A percentile compares a stretch with the other conserved stretches of the same genome.
Conservation (phyloP, 92 coral and sea anemone genomes). For the Heliopora coerulea region DNA sequence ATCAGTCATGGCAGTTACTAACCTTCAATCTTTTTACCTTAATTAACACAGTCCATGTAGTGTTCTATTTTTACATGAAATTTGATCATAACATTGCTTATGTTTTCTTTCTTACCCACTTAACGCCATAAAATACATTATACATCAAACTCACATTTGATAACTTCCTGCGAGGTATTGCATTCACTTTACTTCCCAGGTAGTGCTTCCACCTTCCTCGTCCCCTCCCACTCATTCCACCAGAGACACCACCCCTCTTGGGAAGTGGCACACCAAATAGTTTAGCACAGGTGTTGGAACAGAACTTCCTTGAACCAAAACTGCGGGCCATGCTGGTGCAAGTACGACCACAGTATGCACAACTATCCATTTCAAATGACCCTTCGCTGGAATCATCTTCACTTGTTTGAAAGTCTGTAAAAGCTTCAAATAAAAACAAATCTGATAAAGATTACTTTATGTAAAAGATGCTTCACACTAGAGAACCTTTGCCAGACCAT, state of each 20-base stretch:
- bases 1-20: too few relatives aligned
- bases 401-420: constrained; percentile 31
- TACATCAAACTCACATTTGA: constrained; percentile 26
- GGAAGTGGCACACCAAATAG: constrained; percentile 90
- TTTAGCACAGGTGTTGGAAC: constrained; percentile 95
- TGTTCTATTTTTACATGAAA: too few relatives aligned
- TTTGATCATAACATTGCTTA: too few relatives aligned
- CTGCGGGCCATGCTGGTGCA: constrained; percentile 24
- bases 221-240: constrained; percentile 66
- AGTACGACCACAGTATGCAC: constrained; percentile 31
- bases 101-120: too few relatives aligned
- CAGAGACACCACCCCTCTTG: constrained; percentile 81
- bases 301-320: constrained; percentile 82
- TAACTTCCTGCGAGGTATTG: constrained; percentile 58
- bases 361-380: constrained; percentile 24
- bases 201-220: constrained; percentile 61
- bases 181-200: constrained; percentile 47
- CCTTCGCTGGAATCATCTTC: constrained; percentile 42
- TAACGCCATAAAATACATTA: too few relatives aligned
- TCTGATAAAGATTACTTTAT: not conserved
- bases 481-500: too few relatives aligned
- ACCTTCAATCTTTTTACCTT: too few relatives aligned
- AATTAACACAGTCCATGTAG: too few relatives aligned
- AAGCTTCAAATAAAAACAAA: constrained; percentile 4
- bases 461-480: too few relatives aligned